A percentile compares a stretch with the other conserved stretches of the same genome.
phyloP scores from a whole-genome alignment of 2,888 invertebrate species.

The Stegana nigrithorax region DNA sequence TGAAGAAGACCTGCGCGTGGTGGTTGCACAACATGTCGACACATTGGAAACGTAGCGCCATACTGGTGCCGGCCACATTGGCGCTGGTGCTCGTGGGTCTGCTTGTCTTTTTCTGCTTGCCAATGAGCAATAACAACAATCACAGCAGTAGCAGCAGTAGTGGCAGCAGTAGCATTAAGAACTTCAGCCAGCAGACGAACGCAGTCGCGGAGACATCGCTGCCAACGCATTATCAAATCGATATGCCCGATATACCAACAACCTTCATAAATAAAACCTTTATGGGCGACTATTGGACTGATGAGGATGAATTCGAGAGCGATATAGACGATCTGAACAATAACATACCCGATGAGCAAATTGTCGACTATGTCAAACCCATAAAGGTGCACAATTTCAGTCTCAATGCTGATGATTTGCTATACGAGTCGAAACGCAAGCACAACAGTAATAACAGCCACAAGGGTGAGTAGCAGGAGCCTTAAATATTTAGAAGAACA shows the following conservation, averaged over 20 bases:
- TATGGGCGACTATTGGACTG: conserved; percentile 43
- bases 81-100: conserved; percentile 40
- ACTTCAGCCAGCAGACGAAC: conserved; percentile 6
- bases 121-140: too few relatives aligned
- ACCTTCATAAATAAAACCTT: conserved; percentile 50
- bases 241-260: conserved; percentile 36
- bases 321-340: conserved; percentile 46
- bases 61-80: conserved; percentile 35
- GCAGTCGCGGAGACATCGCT: conserved; percentile 24
- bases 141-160: conserved; percentile 18
- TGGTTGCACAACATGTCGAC: conserved; percentile 63
- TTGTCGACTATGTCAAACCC: conserved; percentile 71
- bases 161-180: background rate
- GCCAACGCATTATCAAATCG: conserved; percentile 13
- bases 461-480: conserved; percentile 36
- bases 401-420: conserved; percentile 72
- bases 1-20: conserved; percentile 63
- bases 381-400: conserved; percentile 72
- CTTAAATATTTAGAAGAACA: too few relatives aligned
- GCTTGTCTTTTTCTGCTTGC: conserved; percentile 42
- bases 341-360: conserved; percentile 49
- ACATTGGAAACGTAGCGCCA: conserved; percentile 53
- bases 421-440: conserved; percentile 70
- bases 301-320: conserved; percentile 44
- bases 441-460: conserved; percentile 42